Base-by-base conservation (phyloP, 2,797 vertebrate species). In the Scomberomorus guttatus region DNA sequence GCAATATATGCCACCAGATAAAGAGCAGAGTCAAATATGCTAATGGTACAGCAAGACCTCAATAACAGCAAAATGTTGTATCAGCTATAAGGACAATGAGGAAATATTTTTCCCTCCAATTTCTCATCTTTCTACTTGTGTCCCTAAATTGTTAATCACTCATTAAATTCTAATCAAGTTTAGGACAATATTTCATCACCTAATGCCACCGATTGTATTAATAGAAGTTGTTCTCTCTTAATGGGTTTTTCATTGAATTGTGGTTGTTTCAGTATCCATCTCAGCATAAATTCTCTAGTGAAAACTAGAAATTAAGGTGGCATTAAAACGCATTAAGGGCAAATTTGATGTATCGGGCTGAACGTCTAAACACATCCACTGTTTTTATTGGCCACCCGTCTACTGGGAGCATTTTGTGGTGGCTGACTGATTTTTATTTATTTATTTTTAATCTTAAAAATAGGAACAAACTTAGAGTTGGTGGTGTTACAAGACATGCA, bases 321-420 rank as follows among this genome's bases (percentile, higher is more conserved):
- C 2, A 29, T 32, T 39, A 12, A 57, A 78, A 63, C 2, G 18
- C 37, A 62, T 29, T 65, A 2, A 50, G 64, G 56, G n/a, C 42
- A 61, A 46, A 39, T 75, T 80, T 60, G 27, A 62, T 73, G 20
- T 1, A 44, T 32, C 15, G 2, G 1, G 0, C 5, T 37, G 22
- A 1, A 44, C 11, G 72, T 67, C 0, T 3, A 2, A 63, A 55
- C 11, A 6, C 10, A 20, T 1, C 2, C 20, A 3, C 9, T 63
- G 4, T 29, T 50, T 22, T 27, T n/a, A 37, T 65, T 68, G 65
- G 18, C 13, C 29, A 69, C 25, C 20, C 6, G 25, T 52, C 7
- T n/a, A 20, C 3, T 59, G 39, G 51, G 29, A 75, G 34, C 1
- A 6, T 66, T 77, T 67, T 78, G 25, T 75, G 81, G n/a, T n/a